Conservation (phyloP, 1,140 invertebrate species). For the Parapsyche elsis region DNA sequence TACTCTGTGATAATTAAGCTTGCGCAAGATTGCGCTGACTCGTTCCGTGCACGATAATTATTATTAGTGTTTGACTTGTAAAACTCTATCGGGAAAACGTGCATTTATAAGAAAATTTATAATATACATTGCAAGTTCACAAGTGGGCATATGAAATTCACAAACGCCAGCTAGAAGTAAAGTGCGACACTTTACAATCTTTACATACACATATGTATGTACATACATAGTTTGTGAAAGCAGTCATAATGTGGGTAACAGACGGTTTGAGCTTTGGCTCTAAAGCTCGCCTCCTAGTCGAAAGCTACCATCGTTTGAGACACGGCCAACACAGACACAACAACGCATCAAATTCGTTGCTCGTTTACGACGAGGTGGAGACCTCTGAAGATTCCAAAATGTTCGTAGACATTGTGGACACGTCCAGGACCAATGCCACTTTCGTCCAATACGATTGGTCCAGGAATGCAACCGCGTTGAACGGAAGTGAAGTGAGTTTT, state of each 20-base stretch:
- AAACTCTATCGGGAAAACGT: too few relatives aligned
- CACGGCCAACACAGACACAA: background rate
- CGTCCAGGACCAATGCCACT: conserved; percentile 35
- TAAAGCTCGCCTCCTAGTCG: background rate
- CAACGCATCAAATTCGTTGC: background rate
- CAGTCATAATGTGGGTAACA: conserved; percentile 5
- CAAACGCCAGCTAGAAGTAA: background rate
- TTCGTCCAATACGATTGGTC: conserved; percentile 49
- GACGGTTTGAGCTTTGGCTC: background rate
- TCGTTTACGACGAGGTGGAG: background rate
- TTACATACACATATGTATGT: background rate
- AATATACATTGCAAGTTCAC: too few relatives aligned
- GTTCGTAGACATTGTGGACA: background rate
- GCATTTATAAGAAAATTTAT: too few relatives aligned
- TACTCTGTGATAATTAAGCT: too few relatives aligned
- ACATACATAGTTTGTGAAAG: background rate
- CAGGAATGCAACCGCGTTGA: conserved; percentile 31
- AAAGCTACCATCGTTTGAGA: background rate
- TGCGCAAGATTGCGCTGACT: too few relatives aligned
- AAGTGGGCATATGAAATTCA: conserved; percentile 12
- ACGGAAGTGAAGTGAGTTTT: conserved; percentile 26
- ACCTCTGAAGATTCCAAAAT: background rate
- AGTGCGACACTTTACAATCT: background rate
- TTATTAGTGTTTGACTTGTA: too few relatives aligned
- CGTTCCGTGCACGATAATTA: too few relatives aligned